Evolutionary conservation across 2,888 invertebrate species (phyloP), one percentile per base, ranked within the genome.

Genomic region (Parascotia fuliginaria): DNA sequence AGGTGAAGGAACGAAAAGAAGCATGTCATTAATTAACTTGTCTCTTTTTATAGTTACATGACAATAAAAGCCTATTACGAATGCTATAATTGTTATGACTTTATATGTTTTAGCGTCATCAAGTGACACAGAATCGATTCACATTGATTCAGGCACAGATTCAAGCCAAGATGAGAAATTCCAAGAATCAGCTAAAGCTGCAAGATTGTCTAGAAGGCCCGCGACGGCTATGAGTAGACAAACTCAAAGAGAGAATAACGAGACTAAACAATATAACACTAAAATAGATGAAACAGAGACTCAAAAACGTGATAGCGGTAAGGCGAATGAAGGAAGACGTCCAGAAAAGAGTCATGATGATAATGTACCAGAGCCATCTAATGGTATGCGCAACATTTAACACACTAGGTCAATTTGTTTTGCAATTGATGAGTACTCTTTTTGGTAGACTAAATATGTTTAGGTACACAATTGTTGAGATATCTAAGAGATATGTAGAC

Each of bases 101-200:
- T n/a, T 19, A 5, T 29, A 16, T 28, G 44, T 36, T 73, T 1
- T 49, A 88, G 87, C 79, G 1, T 83, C 85, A 24, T 85, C 87
- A 0, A 77, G 57, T 6, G 84, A 84, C 12, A 84, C 88, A 0
- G 81, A 79, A 27, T 80, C 83, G 0, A 77, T 83, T 29, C 55
- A 74, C 11, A 68, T 78, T 52, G 61, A 68, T 19, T 81, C 77
- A 42, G 79, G 77, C 11, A 56, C 62, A 1, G 65, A 70, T 6
- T 9, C 53, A 6, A 72, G 76, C 29, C 66, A 75, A 5, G 77
- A 77, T 1, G 79, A 79, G 9, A 65, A 65, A 14, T 59, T 60
- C 3, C 43, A 55, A 53, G 49, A 61, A 12, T 27, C 16, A 52
- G 51, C 45, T 49, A 63, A 33, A 42, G 46, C 7, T 52, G 45